phyloP scores from a whole-genome alignment of 2,888 invertebrate species.

The Drosophila stalkeri region DNA sequence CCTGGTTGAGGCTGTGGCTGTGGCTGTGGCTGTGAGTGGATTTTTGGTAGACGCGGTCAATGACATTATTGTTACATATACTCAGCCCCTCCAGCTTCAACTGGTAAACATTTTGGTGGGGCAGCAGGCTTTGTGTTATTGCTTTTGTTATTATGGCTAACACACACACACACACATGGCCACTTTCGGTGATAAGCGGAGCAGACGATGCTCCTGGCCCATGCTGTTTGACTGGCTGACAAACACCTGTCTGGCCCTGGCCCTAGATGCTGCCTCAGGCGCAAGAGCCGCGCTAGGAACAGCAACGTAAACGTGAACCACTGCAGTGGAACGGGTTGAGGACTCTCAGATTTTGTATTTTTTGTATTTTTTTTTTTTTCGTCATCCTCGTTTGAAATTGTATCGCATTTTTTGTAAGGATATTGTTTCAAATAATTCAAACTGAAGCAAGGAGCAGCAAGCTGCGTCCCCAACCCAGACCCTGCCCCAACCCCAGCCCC shows the following conservation, averaged over 20 bases:
- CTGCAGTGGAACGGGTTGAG: neutral
- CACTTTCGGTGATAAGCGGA: conserved; percentile 64
- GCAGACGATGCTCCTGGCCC: conserved; percentile 50
- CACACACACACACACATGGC: conserved; percentile 25
- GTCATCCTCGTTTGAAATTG: conserved; percentile 73
- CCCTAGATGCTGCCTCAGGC: conserved; percentile 37
- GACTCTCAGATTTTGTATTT: conserved; percentile 40
- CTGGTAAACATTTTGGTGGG: conserved; percentile 6
- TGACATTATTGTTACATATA: conserved; percentile 53
- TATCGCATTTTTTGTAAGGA: conserved; percentile 76
- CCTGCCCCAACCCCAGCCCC: neutral
- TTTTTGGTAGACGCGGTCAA: conserved; percentile 53
- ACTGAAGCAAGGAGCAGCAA: conserved; percentile 55
- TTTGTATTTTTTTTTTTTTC: conserved; percentile 71
- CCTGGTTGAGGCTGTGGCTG: conserved; percentile 11
- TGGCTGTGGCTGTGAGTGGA: conserved; percentile 17
- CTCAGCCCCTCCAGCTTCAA: neutral
- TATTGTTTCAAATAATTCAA: conserved; percentile 82
- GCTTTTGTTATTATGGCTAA: conserved; percentile 55
- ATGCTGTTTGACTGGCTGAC: conserved; percentile 56
- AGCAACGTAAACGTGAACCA: too few species aligned
- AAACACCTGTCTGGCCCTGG: conserved; percentile 69
- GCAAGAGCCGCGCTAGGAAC: neutral
- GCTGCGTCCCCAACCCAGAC: conserved; percentile 14
- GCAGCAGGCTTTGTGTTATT: conserved; percentile 16